phyloP scores from a whole-genome alignment of 2,888 invertebrate genomes.

The Zygaena filipendulae region DNA sequence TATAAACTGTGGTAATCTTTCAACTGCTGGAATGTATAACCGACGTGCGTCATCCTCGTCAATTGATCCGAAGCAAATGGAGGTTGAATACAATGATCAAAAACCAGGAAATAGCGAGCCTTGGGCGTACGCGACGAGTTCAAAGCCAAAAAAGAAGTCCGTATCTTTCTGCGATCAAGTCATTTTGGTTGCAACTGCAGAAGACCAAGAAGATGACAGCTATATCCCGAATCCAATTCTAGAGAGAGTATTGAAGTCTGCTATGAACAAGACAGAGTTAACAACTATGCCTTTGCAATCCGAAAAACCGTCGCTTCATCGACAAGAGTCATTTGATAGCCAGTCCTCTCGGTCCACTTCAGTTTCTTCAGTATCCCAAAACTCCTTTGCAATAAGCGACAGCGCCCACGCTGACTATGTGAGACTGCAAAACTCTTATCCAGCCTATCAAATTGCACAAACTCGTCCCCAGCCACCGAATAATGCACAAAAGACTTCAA shows the following conservation, averaged over 20 bases:
- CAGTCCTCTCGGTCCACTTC: constrained; percentile 57
- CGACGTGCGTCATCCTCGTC: constrained; percentile 52
- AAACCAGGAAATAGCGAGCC: constrained; percentile 34
- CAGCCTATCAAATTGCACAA: constrained; percentile 43
- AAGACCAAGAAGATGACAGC: constrained; percentile 90
- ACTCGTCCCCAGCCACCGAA: constrained; percentile 44
- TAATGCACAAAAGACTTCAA: constrained; percentile 38
- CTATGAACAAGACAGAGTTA: constrained; percentile 78
- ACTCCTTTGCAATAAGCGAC: constrained; percentile 41
- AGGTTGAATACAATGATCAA: constrained; percentile 44
- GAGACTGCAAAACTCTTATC: constrained; percentile 43
- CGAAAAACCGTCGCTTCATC: constrained; percentile 54
- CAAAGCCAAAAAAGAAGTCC: constrained; percentile 87
- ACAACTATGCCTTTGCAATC: constrained; percentile 58
- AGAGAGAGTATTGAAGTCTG: constrained; percentile 85
- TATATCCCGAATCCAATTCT: constrained; percentile 92
- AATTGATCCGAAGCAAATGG: constrained; percentile 51
- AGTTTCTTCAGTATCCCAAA: constrained; percentile 57
- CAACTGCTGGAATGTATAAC: constrained; percentile 39
- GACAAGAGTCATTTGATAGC: constrained; percentile 62
- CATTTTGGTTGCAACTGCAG: constrained; percentile 90
- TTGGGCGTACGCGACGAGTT: constrained; percentile 47
- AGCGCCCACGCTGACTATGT: constrained; percentile 45
- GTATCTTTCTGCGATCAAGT: constrained; percentile 97
- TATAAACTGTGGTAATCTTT: constrained; percentile 49